Evolutionary conservation across 2,797 vertebrate genomes (phyloP).

Genomic region (Staurois parvus): DNA sequence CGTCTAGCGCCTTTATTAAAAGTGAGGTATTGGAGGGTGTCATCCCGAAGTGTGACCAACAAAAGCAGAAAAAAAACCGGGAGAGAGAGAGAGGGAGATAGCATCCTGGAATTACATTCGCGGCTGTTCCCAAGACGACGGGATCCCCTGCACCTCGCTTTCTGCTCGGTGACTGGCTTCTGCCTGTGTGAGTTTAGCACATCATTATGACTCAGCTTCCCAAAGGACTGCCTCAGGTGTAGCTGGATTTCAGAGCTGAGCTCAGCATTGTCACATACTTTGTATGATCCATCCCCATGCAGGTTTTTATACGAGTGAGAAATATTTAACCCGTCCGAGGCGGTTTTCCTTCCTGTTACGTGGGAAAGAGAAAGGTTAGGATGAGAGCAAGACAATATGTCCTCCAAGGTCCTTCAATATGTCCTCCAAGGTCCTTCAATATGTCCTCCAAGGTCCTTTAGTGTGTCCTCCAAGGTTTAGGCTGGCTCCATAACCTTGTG

Average conservation of each 20-base stretch:
- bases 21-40: slow-evolving; percentile 28
- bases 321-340: slow-evolving; percentile 40
- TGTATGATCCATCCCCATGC: slow-evolving; percentile 47
- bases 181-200: slow-evolving; percentile 61
- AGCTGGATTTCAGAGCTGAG: slow-evolving; percentile 59
- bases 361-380: neutral
- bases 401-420: too few species aligned
- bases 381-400: too few species aligned
- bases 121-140: slow-evolving; percentile 50
- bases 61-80: slow-evolving; percentile 8
- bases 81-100: neutral
- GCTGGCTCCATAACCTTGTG: too few species aligned
- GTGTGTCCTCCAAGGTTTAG: too few species aligned
- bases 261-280: slow-evolving; percentile 62
- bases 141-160: slow-evolving; percentile 48
- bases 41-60: slow-evolving; percentile 35
- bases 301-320: slow-evolving; percentile 42
- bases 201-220: slow-evolving; percentile 61
- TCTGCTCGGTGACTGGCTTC: slow-evolving; percentile 44
- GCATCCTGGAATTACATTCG: slow-evolving; percentile 5
- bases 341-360: neutral
- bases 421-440: too few species aligned
- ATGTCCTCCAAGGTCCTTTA: too few species aligned
- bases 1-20: slow-evolving; percentile 10
- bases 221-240: slow-evolving; percentile 60